Percentiles rank a stretch among this genome's conserved stretches.
phyloP scores from a whole-genome alignment of 2,888 invertebrate species.

The Tuta absoluta region DNA sequence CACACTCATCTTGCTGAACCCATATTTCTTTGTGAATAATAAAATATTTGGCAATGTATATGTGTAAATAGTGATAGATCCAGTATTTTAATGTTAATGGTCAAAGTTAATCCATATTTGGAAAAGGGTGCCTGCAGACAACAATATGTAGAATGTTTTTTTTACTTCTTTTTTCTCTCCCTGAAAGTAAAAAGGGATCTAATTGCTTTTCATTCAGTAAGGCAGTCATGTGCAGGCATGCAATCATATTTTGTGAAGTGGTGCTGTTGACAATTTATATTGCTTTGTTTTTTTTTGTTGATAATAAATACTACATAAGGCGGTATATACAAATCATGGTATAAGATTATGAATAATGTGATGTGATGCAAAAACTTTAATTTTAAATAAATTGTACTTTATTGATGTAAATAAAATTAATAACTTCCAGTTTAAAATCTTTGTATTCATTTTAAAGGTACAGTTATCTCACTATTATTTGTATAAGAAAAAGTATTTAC shows the following conservation, averaged over 20 bases:
- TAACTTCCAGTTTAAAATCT: slow-evolving; percentile 18
- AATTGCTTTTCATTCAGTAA: too few species aligned
- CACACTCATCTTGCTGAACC: background rate
- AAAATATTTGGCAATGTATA: slow-evolving; percentile 22
- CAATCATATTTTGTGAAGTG: background rate
- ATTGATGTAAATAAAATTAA: slow-evolving; percentile 23
- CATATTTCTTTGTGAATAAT: slow-evolving; percentile 8
- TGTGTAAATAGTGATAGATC: slow-evolving; percentile 23
- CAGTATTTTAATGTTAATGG: slow-evolving; percentile 21
- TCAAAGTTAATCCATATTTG: background rate
- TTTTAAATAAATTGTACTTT: slow-evolving; percentile 19
- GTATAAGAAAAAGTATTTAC: background rate
- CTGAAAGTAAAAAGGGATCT: too few species aligned
- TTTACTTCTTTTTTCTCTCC: too few species aligned
- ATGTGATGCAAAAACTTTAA: slow-evolving; percentile 16
- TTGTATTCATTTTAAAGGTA: slow-evolving; percentile 14
- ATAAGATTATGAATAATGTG: slow-evolving; percentile 16
- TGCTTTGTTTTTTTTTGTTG: background rate
- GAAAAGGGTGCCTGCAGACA: background rate
- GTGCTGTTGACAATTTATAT: background rate
- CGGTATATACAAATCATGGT: slow-evolving; percentile 4
- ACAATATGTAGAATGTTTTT: too few species aligned
- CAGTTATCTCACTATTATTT: background rate
- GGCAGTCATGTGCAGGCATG: too few species aligned
- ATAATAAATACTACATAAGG: background rate